Evolutionary conservation across 1,140 invertebrate species (phyloP).

Genomic region (Lepidurus packardi): DNA sequence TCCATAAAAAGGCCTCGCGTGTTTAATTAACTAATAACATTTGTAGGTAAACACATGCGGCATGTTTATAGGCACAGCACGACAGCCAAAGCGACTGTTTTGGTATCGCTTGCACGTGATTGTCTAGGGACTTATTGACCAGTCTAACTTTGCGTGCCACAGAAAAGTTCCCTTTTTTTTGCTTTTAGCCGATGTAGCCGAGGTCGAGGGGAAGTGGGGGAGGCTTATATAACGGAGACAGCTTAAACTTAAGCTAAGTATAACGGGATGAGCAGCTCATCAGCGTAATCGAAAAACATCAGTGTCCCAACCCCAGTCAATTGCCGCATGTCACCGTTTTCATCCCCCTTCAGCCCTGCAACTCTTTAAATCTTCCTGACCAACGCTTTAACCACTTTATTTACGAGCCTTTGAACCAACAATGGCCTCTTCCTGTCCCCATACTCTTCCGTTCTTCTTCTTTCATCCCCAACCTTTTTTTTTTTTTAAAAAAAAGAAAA

Average conservation of each 20-base stretch:
- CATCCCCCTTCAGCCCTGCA: neutral
- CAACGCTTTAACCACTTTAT: slow-evolving; percentile 15
- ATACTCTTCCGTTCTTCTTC: neutral
- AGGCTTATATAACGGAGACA: too few species aligned
- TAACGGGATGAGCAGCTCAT: slow-evolving; percentile 5
- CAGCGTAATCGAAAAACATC: neutral
- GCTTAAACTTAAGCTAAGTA: neutral
- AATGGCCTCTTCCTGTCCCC: neutral
- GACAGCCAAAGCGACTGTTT: neutral
- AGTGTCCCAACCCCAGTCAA: neutral
- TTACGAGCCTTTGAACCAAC: neutral
- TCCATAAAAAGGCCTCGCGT: neutral
- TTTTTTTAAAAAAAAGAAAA: too few species aligned
- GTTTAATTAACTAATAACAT: slow-evolving; percentile 1
- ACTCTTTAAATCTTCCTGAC: neutral
- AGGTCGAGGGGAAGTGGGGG: too few species aligned
- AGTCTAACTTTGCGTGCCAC: neutral
- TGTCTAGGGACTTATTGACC: neutral
- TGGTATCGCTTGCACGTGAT: neutral
- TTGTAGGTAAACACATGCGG: neutral
- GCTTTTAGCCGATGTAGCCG: neutral
- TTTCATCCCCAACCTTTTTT: neutral
- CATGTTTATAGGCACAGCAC: neutral
- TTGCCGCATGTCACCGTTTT: slow-evolving; percentile 13
- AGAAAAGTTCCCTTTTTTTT: neutral